phyloP scores from a whole-genome alignment of 2,888 invertebrate species.

The Cerastis rubricosa region DNA sequence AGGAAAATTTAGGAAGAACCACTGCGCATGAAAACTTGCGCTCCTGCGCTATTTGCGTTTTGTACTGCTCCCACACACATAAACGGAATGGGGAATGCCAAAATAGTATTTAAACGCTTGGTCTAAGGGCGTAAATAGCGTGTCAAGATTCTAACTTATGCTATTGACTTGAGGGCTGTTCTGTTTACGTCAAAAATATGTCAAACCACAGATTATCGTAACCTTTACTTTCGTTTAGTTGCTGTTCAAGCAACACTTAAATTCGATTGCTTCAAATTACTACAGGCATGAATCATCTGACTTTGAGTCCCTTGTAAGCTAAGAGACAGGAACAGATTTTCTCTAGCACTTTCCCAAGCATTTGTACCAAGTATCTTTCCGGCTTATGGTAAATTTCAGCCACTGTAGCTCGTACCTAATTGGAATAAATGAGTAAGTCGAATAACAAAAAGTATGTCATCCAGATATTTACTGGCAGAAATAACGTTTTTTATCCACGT shows the following conservation, averaged over 20 bases:
- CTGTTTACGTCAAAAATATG: slow-evolving; percentile 63
- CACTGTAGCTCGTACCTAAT: background rate
- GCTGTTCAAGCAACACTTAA: background rate
- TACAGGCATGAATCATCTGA: background rate
- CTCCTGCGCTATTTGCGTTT: slow-evolving; percentile 80
- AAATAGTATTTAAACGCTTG: fast-evolving
- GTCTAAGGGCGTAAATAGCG: slow-evolving; percentile 32
- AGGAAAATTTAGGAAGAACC: slow-evolving; percentile 83
- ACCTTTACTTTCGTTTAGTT: slow-evolving; percentile 42
- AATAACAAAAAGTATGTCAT: background rate
- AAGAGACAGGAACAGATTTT: background rate
- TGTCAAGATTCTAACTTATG: background rate
- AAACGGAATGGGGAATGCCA: background rate
- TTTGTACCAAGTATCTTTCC: background rate
- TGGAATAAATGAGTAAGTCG: background rate
- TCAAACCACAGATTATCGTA: slow-evolving; percentile 55
- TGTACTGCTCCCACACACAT: slow-evolving; percentile 53
- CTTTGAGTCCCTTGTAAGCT: background rate
- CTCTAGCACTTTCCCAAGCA: background rate
- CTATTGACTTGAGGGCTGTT: slow-evolving; percentile 32
- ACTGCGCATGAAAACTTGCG: slow-evolving; percentile 91
- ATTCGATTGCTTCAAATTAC: background rate
- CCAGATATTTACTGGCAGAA: background rate
- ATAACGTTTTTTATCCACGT: background rate
- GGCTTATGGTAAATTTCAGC: no score